Conservation (phyloP, 1,140 invertebrate species). For the Calliphora vicina region DNA sequence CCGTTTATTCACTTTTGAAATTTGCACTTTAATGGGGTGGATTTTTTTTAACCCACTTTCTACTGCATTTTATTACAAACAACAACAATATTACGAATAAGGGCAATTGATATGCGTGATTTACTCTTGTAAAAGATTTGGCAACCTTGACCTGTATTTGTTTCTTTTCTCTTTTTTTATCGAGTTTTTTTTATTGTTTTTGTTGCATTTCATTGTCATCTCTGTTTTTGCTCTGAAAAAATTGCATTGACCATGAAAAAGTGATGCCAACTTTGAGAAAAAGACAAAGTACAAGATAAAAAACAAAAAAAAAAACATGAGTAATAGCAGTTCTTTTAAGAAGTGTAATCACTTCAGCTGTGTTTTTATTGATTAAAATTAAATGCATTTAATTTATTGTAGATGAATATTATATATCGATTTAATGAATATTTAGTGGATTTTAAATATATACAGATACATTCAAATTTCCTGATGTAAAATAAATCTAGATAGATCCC, state of each 20-base stretch:
- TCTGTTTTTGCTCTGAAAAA: background rate
- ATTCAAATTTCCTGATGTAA: too few relatives aligned
- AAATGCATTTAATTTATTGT: too few relatives aligned
- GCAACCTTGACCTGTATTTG: background rate
- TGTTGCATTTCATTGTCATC: background rate
- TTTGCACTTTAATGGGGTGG: background rate
- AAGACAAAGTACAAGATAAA: background rate
- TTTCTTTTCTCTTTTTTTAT: background rate
- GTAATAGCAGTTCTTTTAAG: background rate
- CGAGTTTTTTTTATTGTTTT: background rate
- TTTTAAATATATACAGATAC: too few relatives aligned
- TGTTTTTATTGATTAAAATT: too few relatives aligned
- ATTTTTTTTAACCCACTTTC: background rate
- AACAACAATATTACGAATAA: background rate
- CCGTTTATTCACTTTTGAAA: too few relatives aligned
- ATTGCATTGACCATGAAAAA: slow-evolving; percentile 5
- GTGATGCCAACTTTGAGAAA: background rate
- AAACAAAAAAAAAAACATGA: background rate
- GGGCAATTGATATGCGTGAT: too few relatives aligned
- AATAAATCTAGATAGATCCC: too few relatives aligned
- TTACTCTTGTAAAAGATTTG: background rate
- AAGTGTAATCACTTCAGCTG: background rate
- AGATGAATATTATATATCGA: too few relatives aligned
- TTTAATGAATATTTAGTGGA: too few relatives aligned
- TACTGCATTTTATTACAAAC: background rate